Evolutionary conservation across 2,797 vertebrate species (phyloP).

Genomic region (Myotis findleyi): DNA sequence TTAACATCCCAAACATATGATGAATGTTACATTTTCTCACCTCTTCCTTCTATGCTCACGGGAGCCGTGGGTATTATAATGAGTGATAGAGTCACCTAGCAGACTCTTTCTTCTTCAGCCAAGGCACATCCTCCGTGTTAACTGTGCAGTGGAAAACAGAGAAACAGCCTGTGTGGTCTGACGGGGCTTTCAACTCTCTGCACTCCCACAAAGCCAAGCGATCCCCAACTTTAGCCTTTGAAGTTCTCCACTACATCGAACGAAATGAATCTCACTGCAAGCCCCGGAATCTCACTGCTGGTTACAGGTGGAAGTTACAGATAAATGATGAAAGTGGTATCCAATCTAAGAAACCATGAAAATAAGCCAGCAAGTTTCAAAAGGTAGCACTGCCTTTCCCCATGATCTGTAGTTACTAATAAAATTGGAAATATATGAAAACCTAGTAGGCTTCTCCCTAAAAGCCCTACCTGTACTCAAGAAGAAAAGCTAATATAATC

Average conservation of each 20-base stretch:
- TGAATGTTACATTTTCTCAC: constrained; percentile 70
- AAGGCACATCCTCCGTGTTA: constrained; percentile 54
- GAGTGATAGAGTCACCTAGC: constrained; percentile 58
- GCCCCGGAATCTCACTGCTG: background rate
- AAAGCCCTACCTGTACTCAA: background rate
- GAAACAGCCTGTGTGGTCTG: constrained; percentile 70
- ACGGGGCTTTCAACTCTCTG: constrained; percentile 61
- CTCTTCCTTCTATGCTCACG: constrained; percentile 69
- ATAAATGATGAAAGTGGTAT: background rate
- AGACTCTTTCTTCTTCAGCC: constrained; percentile 50
- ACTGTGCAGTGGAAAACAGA: constrained; percentile 58
- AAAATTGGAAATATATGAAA: background rate
- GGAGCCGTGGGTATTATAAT: constrained; percentile 27
- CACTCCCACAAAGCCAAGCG: constrained; percentile 46
- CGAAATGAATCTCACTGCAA: constrained; percentile 5
- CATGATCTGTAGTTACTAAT: background rate
- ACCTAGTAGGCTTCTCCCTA: constrained; percentile 8
- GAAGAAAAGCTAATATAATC: background rate
- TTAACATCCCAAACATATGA: constrained; percentile 65
- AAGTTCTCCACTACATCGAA: constrained; percentile 67
- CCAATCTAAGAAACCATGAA: rapidly evolving
- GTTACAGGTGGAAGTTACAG: constrained; percentile 10
- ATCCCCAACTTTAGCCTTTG: constrained; percentile 69
- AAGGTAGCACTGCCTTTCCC: constrained; percentile 32
- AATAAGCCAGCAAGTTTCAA: background rate